Conservation (phyloP, 2,888 invertebrate species). For the Choristoneura rosaceana region DNA sequence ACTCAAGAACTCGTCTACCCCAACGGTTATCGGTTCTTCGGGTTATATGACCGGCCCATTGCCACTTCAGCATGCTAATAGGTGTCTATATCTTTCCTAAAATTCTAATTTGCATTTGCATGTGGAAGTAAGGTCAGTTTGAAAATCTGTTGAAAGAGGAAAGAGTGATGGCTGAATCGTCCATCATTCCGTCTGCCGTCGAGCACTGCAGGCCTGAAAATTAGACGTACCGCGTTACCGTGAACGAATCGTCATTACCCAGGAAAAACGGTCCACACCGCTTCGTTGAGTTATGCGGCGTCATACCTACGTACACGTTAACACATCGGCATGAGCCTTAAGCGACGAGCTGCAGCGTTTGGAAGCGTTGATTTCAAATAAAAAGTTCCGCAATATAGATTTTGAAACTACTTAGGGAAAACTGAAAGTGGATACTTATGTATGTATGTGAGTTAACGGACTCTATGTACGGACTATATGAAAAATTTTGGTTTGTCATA, state of each 20-base stretch:
- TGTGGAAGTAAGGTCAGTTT: constrained; percentile 31
- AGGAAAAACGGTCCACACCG: constrained; percentile 48
- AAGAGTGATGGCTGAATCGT: constrained; percentile 64
- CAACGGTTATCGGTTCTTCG: too few relatives aligned
- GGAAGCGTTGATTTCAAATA: neutral
- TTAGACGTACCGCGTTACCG: constrained; percentile 57
- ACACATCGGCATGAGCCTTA: constrained; percentile 7
- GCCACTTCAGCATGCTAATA: too few relatives aligned
- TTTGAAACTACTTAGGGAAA: too few relatives aligned
- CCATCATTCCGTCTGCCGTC: constrained; percentile 62
- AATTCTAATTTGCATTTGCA: neutral
- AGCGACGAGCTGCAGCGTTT: constrained; percentile 17
- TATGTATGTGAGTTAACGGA: too few relatives aligned
- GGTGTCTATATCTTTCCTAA: neutral
- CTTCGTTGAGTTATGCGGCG: constrained; percentile 37
- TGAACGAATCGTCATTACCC: constrained; percentile 54
- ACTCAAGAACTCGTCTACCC: too few relatives aligned
- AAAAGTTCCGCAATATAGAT: too few relatives aligned
- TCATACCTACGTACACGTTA: constrained; percentile 37
- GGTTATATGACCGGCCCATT: too few relatives aligned
- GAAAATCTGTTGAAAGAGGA: constrained; percentile 51
- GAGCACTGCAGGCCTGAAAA: constrained; percentile 56
- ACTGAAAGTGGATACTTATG: too few relatives aligned
- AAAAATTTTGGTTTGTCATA: too few relatives aligned
- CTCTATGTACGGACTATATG: too few relatives aligned